Conservation (phyloP, 1,140 invertebrate species). For the Semibalanus balanoides region DNA sequence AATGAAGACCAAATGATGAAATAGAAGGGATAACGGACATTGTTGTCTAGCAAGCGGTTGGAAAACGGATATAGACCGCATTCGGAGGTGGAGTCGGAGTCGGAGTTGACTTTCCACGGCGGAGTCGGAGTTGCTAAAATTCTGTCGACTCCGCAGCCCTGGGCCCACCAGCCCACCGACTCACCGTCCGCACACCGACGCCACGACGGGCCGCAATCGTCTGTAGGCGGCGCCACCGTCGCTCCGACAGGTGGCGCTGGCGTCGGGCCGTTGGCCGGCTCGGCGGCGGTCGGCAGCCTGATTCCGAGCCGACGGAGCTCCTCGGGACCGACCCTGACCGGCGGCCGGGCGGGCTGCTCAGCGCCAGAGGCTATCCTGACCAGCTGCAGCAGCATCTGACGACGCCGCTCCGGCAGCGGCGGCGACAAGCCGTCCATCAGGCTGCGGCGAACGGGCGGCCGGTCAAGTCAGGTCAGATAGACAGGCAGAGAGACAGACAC, state of each 20-base stretch:
- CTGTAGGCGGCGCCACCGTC: background rate
- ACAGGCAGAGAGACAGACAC: too few relatives aligned
- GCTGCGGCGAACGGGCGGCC: background rate
- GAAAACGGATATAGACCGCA: too few relatives aligned
- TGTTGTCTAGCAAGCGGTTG: too few relatives aligned
- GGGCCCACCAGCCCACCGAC: too few relatives aligned
- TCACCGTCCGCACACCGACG: background rate
- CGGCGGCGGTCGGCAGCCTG: background rate
- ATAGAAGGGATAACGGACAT: too few relatives aligned
- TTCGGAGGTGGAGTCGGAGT: too few relatives aligned
- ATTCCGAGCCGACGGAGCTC: background rate
- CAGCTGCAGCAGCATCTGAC: background rate
- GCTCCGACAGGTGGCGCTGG: background rate
- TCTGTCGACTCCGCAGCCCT: too few relatives aligned
- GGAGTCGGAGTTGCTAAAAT: too few relatives aligned
- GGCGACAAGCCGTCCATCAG: background rate
- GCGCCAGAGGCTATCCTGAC: background rate
- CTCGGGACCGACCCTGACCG: background rate
- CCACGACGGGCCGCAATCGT: background rate
- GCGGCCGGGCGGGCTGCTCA: too few relatives aligned
- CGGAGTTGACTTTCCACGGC: too few relatives aligned
- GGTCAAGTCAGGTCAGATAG: too few relatives aligned
- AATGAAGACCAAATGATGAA: too few relatives aligned
- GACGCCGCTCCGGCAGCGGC: background rate
- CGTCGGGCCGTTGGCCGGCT: background rate